A percentile compares a stretch with the other conserved stretches of the same genome.
phyloP scores from a whole-genome alignment of 2,113 vertebrate genomes.

The human (Homo sapiens) region DNA sequence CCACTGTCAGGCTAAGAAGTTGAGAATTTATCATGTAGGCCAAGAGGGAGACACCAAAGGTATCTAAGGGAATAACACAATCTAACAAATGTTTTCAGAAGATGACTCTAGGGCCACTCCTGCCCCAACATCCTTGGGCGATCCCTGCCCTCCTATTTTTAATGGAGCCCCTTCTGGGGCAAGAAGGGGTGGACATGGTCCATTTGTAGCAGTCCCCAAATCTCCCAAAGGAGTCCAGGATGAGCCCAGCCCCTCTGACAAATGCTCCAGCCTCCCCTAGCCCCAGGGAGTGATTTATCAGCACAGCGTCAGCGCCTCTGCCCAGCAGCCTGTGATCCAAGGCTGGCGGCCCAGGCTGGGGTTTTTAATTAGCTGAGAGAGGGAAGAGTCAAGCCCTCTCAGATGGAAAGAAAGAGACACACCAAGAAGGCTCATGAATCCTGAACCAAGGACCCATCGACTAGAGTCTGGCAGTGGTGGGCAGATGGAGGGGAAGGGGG shows the following conservation, averaged over 20 bases:
- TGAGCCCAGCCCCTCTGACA: background rate
- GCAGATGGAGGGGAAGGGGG: rapidly evolving
- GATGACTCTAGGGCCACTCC: background rate
- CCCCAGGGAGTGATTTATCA: slow-evolving; percentile 55
- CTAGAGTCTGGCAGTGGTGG: background rate
- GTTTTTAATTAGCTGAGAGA: slow-evolving; percentile 77
- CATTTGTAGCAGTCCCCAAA: background rate
- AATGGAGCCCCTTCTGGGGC: background rate
- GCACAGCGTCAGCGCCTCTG: background rate
- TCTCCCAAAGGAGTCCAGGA: background rate
- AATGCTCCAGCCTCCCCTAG: rapidly evolving
- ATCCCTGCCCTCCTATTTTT: background rate
- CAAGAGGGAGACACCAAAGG: background rate
- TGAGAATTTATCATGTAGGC: background rate
- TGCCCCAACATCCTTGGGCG: background rate
- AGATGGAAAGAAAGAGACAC: slow-evolving; percentile 50
- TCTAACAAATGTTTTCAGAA: background rate
- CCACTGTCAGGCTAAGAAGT: background rate
- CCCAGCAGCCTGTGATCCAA: slow-evolving; percentile 14
- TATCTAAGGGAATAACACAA: background rate
- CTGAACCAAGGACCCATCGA: slow-evolving; percentile 32
- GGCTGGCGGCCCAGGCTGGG: slow-evolving; percentile 9
- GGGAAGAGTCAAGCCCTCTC: slow-evolving; percentile 64
- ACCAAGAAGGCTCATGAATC: slow-evolving; percentile 69
- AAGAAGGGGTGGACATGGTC: background rate